Base-by-base conservation (phyloP, 2,888 invertebrate genomes). In the Nephrotoma flavescens region DNA sequence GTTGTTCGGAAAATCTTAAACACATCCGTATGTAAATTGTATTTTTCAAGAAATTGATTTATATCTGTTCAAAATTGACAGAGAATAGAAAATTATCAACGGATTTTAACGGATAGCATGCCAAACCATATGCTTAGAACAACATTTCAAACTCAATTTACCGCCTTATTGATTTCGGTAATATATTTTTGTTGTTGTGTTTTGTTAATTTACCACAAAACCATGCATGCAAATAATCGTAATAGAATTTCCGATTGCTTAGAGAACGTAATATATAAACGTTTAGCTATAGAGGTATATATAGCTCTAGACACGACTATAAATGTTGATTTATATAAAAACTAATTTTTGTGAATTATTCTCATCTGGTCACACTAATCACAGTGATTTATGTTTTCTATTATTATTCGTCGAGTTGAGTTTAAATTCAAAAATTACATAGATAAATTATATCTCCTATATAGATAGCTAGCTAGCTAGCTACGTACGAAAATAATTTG, bases 281-380 rank as follows among this genome's bases (percentile, higher is more conserved):
- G n/a, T 31, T 31, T 31, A 31, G 31, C 31, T 31, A 31, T 31
- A 31, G 2, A 2, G 1, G 31, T 31, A 31, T 31, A 31, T 31
- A 31, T 31, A 31, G 31, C 31, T 19, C 19, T 31, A 31, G 31
- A 31, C 31, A 31, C 31, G 0, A 31, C 31, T 31, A 31, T 31
- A 47, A 12, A 47, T 7, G 15, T 47, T 57, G 52, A 57, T 57
- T 57, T 15, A 57, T 57, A 19, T 57, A 57, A 57, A 15, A 71
- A 31, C 9, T 71, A 71, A 71, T 71, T 71, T 71, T 71, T 4
- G 31, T 71, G 19, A 71, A 31, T 71, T 71, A 71, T 71, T 71
- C 4, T 42, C 84, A 84, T 84, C 84, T 84, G 84, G 84, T 84
- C 84, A 84, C 84, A 84, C 84, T 84, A 84, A 42, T 84, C 42